Evolutionary conservation across 2,797 vertebrate species (phyloP), one percentile per base, ranked within the genome.

Genomic region (Synanceia verrucosa): DNA sequence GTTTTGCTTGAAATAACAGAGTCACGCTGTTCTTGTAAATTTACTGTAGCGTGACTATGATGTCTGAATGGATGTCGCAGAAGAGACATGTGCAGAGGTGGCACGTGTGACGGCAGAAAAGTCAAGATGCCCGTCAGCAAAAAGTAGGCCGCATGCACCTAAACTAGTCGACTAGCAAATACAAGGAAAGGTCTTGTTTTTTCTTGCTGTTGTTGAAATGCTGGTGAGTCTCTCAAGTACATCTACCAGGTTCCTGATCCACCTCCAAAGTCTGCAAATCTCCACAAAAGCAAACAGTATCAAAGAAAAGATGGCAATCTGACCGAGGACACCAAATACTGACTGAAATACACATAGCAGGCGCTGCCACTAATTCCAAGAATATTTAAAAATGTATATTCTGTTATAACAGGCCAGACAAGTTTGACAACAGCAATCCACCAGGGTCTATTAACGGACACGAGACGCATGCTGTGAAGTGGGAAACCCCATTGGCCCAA

Each of bases 401-500:
- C 51, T 50, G 76, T 79, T 59, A 70, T 52, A 81, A 83, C 75
- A 66, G 68, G 48, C 57, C 66, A 62, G 73, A 12, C 51, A 78
- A 73, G 77, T 61, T 80, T 78, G 74, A 84, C 76, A 76, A 81
- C 46, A 56, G 76, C 55, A 78, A 87, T 85, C 70, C 80, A 81
- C 63, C 56, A 59, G 81, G 83, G 76, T 85, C 86, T 88, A 86
- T 89, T 85, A 86, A 81, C 78, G 70, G 76, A 83, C 73, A 80
- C 59, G 58, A 74, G 77, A 81, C 74, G 57, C 73, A 76, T 50
- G 81, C 83, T 79, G 83, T 76, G 76, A 78, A 86, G 83, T 71
- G 79, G 83, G 86, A 86, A 90, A 88, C 78, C 83, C 86, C 69
- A 79, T 63, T 82, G 82, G 81, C 88, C 73, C 72, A 79, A 87